Percentiles rank a stretch among this genome's conserved stretches.
These are phyloP conservation scores for Crocodylus rhombifer DNA, from an alignment of 2,797 vertebrate species.

Conservation along the genomic window DNA sequence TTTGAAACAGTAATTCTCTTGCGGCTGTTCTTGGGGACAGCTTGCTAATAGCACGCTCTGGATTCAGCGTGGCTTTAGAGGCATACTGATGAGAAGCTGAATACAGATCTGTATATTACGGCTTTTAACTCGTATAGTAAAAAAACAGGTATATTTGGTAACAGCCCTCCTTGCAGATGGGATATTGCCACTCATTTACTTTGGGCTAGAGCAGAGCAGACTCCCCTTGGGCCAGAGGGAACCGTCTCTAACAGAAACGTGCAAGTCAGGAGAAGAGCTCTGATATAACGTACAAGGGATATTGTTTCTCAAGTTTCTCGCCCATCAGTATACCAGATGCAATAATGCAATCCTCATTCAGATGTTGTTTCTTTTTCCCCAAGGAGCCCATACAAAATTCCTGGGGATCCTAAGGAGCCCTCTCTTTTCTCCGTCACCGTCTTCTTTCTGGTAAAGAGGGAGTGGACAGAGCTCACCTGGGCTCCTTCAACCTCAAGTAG, in stretches of 20 bases:
- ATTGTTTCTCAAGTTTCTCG: not conserved
- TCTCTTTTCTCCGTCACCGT: not conserved
- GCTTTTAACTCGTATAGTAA: constrained; percentile 22
- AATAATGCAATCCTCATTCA: not conserved
- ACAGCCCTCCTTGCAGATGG: too few species aligned
- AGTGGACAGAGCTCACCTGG: not conserved
- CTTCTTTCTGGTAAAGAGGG: not conserved
- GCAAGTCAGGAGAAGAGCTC: not conserved
- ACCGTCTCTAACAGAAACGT: not conserved
- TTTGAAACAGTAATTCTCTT: not conserved
- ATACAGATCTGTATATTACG: not conserved
- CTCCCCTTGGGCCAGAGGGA: not conserved
- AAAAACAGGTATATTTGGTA: not conserved
- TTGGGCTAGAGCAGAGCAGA: not conserved
- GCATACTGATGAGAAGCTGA: not conserved
- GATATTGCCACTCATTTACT: not conserved
- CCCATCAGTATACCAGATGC: not conserved
- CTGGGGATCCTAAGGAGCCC: not conserved
- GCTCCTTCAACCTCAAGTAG: not conserved
- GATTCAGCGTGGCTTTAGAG: not conserved
- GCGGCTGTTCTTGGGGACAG: not conserved
- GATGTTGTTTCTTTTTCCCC: not conserved
- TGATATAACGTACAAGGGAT: not conserved
- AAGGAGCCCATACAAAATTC: not conserved
- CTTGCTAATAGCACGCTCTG: not conserved